Base-by-base conservation (phyloP, 2,113 vertebrate genomes). In the Halichoerus grypus region DNA sequence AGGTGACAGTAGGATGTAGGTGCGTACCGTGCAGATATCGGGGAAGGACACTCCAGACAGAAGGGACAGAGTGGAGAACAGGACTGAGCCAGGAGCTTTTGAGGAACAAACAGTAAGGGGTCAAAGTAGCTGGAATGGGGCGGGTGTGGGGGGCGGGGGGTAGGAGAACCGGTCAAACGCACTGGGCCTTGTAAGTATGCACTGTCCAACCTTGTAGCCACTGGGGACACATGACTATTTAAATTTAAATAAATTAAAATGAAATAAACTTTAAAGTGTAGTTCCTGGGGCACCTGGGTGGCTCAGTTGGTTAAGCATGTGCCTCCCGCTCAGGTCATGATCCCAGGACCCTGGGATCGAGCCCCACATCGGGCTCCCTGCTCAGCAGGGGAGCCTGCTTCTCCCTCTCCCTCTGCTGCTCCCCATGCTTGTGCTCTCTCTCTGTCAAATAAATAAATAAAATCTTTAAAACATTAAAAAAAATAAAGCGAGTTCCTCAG, bases 11-110 rank as follows among this genome's bases (percentile, higher is more conserved):
- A 10, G 31, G 14, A 53, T 31, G n/a, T 1, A 21, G 69, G 77
- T 0, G 2, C 65, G 4, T 10, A 22, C 36, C 4, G 6, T 0
- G 31, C 7, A 4, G 28, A 21, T 1, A 19, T 22, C 6, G 1
- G 53, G 76, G 39, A 26, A 31, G 49, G 49, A 33, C 0, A 18
- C 59, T 57, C 61, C 15, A 18, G 63, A 33, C 19, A n/a, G 31
- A 51, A 59, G 72, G 36, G 16, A 39, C 11, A 3, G 85, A 57
- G 36, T 24, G 13, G 1, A 7, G 42, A 49, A 16, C 22, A 33
- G 53, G 77, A 28, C 86, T 26, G 28, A 55, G 86, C 67, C 67
- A 8, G 46, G 46, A 18, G 14, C 22, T 71, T 81, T 36, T 31
- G 85, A 59, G 80, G 55, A 65, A 36, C 12, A 24, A 69, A 63